Conservation (phyloP, 2,113 vertebrate species). For the Lepus timidus region DNA sequence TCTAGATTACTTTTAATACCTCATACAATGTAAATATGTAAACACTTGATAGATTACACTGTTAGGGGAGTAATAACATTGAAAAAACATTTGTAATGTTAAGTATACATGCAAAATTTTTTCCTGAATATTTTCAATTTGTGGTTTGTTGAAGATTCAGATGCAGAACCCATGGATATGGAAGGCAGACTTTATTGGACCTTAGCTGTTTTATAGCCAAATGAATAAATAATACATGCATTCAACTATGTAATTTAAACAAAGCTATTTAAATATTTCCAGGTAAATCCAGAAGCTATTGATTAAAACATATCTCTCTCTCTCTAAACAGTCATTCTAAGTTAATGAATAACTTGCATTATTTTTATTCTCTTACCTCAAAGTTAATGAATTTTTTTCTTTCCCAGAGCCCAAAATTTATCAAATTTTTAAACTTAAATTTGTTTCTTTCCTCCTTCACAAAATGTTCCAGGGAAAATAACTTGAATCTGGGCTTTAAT, state of each 20-base stretch:
- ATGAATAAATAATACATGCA: background rate
- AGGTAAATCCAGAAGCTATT: background rate
- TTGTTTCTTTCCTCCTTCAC: background rate
- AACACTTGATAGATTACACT: background rate
- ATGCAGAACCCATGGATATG: background rate
- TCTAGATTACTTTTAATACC: background rate
- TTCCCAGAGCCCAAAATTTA: background rate
- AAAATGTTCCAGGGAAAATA: slow-evolving; percentile 13
- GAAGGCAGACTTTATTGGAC: background rate
- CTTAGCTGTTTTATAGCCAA: background rate
- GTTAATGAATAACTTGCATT: background rate
- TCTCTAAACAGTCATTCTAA: background rate
- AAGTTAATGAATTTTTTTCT: slow-evolving; percentile 23
- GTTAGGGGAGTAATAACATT: background rate
- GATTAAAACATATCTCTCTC: background rate
- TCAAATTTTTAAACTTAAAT: background rate
- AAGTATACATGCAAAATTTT: background rate
- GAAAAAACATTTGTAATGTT: background rate
- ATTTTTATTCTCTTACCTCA: slow-evolving; percentile 20
- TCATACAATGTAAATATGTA: background rate
- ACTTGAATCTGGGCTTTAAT: background rate
- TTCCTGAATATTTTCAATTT: background rate
- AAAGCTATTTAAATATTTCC: background rate
- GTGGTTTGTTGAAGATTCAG: background rate
- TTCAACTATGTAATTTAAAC: slow-evolving; percentile 28